These are phyloP conservation scores for Argya squamiceps DNA, from an alignment of 2,797 vertebrate species.

Conservation along the genomic window DNA sequence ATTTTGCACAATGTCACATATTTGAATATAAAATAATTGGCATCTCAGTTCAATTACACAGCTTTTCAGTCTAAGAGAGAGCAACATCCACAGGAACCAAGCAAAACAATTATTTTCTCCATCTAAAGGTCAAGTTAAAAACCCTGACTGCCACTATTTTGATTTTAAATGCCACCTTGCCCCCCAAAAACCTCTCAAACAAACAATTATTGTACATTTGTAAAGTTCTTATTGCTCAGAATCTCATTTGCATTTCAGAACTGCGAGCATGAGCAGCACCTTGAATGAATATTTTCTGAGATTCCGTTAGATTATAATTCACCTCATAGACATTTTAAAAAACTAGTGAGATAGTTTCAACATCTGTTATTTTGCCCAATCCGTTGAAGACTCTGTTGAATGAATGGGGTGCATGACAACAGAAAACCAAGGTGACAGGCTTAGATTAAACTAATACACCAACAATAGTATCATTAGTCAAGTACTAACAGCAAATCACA, in stretches of 20 bases:
- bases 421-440: slow-evolving; percentile 45
- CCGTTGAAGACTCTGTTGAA: background rate
- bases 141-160: background rate
- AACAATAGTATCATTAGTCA: slow-evolving; percentile 64
- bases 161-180: background rate
- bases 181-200: background rate
- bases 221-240: background rate
- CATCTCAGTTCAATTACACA: background rate
- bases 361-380: background rate
- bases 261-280: background rate
- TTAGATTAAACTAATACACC: slow-evolving; percentile 55
- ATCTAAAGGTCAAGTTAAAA: slow-evolving; percentile 10
- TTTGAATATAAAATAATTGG: slow-evolving; percentile 33
- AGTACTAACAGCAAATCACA: slow-evolving; percentile 34
- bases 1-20: background rate
- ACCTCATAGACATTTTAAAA: background rate
- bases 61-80: background rate
- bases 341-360: background rate
- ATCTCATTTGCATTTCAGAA: background rate
- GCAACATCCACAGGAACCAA: background rate
- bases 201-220: background rate
- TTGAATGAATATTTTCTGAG: background rate
- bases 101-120: slow-evolving; percentile 9
- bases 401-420: slow-evolving; percentile 16
- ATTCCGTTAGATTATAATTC: background rate